Percentiles rank a stretch among this genome's conserved stretches.
These are phyloP conservation scores for Zosterops pallidus DNA, from an alignment of 2,113 vertebrate genomes.

Conservation along the genomic window DNA sequence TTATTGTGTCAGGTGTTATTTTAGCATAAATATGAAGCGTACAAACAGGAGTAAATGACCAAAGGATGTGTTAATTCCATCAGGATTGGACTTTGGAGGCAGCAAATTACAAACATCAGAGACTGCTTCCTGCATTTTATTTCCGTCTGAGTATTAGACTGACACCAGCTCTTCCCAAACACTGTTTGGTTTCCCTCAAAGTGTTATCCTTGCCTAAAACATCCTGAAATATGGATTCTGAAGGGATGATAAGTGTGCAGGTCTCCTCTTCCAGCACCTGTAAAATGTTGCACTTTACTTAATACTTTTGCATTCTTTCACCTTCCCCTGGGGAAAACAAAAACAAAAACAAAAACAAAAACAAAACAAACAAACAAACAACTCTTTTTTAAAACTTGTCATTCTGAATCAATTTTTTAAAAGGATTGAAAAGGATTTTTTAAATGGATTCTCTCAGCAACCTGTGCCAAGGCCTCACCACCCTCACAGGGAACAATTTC, in stretches of 20 bases:
- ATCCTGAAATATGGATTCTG: not conserved
- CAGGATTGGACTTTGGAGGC: not conserved
- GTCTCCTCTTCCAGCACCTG: not conserved
- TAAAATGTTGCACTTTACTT: not conserved
- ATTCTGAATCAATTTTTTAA: not conserved
- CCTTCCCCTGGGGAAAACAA: not conserved
- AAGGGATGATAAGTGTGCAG: not conserved
- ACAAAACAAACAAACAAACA: not conserved
- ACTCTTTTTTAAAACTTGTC: not conserved
- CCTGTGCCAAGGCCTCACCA: not conserved
- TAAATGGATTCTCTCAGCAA: not conserved
- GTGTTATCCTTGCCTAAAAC: not conserved
- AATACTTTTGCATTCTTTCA: not conserved
- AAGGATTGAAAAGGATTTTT: not conserved
- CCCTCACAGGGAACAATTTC: too few relatives aligned
- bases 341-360: not conserved
- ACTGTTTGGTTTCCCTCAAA: not conserved
- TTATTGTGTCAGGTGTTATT: conserved; percentile 4
- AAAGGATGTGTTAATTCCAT: not conserved
- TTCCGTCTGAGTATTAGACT: not conserved
- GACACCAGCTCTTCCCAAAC: not conserved
- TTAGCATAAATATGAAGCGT: conserved; percentile 9
- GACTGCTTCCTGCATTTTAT: not conserved
- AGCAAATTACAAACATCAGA: not conserved
- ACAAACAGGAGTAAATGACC: not conserved